These are phyloP conservation scores for Triplophysa dalaica DNA, from an alignment of 2,113 vertebrate genomes.

Conservation along the genomic window DNA sequence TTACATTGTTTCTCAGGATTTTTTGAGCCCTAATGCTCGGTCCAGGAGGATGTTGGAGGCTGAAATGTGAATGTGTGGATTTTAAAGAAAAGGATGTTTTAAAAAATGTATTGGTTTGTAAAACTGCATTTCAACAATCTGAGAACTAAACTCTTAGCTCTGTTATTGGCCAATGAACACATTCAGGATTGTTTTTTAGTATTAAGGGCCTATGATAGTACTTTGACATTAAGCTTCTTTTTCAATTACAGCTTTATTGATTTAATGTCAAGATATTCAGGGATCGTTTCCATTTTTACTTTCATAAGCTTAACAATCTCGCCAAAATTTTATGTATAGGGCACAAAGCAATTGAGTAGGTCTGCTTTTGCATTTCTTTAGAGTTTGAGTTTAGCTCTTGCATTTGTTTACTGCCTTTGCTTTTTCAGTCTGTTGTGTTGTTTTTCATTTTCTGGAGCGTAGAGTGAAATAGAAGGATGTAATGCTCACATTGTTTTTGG, in stretches of 20 bases:
- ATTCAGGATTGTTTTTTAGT: neutral
- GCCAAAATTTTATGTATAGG: neutral
- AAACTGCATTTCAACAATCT: neutral
- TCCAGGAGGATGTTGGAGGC: neutral
- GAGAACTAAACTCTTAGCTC: no score
- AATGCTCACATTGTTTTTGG: neutral
- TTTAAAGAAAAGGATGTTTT: neutral
- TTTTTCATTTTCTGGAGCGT: neutral
- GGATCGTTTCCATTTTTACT: neutral
- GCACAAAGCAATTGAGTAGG: constrained; percentile 8
- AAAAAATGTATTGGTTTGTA: neutral
- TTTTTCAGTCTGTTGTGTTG: neutral
- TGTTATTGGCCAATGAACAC: neutral
- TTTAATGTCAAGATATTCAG: neutral
- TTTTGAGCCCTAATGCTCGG: neutral
- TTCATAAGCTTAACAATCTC: neutral
- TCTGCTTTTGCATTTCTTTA: constrained; percentile 11
- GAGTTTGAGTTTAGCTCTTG: neutral
- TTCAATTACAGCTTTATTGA: neutral
- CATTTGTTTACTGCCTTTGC: neutral
- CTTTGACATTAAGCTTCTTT: neutral
- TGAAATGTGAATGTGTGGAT: neutral
- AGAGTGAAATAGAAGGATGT: neutral
- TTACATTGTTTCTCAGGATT: constrained; percentile 28
- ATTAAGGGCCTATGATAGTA: neutral